Evolutionary conservation across 2,113 vertebrate genomes (phyloP).

Genomic region (Morone saxatilis): DNA sequence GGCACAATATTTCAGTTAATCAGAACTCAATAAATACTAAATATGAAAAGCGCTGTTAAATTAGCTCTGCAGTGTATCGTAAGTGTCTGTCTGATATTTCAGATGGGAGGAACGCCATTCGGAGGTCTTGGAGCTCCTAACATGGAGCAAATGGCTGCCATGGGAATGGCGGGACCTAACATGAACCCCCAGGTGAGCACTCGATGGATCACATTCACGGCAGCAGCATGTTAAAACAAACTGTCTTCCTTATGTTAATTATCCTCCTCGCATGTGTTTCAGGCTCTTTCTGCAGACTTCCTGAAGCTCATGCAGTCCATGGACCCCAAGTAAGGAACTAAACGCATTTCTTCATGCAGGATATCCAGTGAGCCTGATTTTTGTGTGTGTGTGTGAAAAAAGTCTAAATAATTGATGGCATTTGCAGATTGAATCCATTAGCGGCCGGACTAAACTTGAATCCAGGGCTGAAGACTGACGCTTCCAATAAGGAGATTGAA

Average conservation of each 20-base stretch:
- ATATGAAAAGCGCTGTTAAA: background rate
- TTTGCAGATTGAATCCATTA: constrained; percentile 92
- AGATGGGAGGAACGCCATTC: constrained; percentile 95
- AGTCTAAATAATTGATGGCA: constrained; percentile 20
- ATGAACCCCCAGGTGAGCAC: constrained; percentile 93
- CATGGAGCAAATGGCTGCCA: constrained; percentile 95
- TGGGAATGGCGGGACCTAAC: constrained; percentile 93
- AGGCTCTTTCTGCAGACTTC: constrained; percentile 96
- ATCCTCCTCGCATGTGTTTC: background rate
- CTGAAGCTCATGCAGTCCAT: constrained; percentile 98
- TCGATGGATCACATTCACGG: background rate
- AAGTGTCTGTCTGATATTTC: constrained; percentile 25
- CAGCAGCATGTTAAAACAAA: accelerated
- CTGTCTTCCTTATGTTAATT: background rate
- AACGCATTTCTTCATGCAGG: background rate
- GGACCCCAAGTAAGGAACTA: constrained; percentile 94
- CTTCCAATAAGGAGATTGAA: constrained; percentile 98
- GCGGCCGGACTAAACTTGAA: constrained; percentile 92
- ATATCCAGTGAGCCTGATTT: background rate
- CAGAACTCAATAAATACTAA: background rate
- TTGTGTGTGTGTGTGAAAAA: background rate
- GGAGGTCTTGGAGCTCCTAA: constrained; percentile 92
- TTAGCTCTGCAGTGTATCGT: too few species aligned
- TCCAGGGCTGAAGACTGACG: constrained; percentile 92
- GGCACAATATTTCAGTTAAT: too few species aligned